phyloP scores from a whole-genome alignment of 1,140 invertebrate species.

The Venturia canescens region DNA sequence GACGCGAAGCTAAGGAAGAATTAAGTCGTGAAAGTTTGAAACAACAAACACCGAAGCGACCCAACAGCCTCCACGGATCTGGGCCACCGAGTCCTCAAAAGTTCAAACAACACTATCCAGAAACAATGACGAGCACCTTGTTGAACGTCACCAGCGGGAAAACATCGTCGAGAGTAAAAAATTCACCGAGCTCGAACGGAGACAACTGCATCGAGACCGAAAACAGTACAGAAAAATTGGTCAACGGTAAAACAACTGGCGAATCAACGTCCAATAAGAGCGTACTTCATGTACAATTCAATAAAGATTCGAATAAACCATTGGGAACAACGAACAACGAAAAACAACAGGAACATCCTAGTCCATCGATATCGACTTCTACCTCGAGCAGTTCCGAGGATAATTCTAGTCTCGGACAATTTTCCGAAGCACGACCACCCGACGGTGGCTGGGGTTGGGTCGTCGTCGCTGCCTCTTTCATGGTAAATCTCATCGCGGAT shows the following conservation, averaged over 20 bases:
- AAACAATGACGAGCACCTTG: constrained; percentile 33
- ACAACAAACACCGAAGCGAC: constrained; percentile 55
- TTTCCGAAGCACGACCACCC: constrained; percentile 82
- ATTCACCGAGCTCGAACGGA: constrained; percentile 42
- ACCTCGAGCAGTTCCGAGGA: constrained; percentile 77
- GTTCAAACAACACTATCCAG: constrained; percentile 56
- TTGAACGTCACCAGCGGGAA: constrained; percentile 54
- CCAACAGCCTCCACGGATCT: constrained; percentile 61
- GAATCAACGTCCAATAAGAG: constrained; percentile 69
- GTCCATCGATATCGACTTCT: constrained; percentile 73
- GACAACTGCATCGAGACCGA: constrained; percentile 39
- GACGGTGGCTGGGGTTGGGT: constrained; percentile 90
- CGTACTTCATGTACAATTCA: constrained; percentile 80
- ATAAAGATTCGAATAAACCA: constrained; percentile 65
- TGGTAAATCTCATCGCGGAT: constrained; percentile 94
- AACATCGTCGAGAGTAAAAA: constrained; percentile 41
- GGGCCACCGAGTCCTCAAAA: constrained; percentile 54
- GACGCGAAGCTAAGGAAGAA: constrained; percentile 62
- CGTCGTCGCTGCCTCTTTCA: constrained; percentile 89
- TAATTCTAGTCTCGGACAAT: constrained; percentile 79
- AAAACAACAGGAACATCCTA: constrained; percentile 65
- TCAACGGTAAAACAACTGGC: constrained; percentile 65
- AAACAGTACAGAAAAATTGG: constrained; percentile 63
- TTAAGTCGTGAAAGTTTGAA: constrained; percentile 55
- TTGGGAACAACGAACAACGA: constrained; percentile 66